These are phyloP conservation scores for Paracyclopina nana DNA, from an alignment of 1,140 invertebrate genomes.

Conservation along the genomic window DNA sequence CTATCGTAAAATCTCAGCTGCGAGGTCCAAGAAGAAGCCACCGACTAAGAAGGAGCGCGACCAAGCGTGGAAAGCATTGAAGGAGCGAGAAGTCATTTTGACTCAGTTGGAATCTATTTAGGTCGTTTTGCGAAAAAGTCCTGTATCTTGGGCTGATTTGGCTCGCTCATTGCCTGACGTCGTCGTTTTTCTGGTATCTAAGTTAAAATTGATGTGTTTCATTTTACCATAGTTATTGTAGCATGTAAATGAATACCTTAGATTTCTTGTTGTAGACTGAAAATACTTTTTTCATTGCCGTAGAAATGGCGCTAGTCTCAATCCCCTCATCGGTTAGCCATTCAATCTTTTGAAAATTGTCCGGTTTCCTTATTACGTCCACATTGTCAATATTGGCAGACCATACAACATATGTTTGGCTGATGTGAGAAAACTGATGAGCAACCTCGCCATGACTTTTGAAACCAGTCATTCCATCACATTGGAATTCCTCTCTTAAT, in stretches of 20 bases:
- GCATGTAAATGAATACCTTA: too few species aligned
- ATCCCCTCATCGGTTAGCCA: constrained; percentile 18
- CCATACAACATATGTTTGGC: constrained; percentile 20
- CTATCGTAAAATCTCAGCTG: constrained; percentile 48
- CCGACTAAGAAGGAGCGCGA: constrained; percentile 61
- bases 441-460: constrained; percentile 18
- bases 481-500: constrained; percentile 5
- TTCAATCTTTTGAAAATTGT: constrained; percentile 16
- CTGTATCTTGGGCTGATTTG: too few species aligned
- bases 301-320: constrained; percentile 18
- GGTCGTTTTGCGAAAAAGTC: background rate
- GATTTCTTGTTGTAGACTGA: too few species aligned
- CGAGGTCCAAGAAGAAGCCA: constrained; percentile 53
- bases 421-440: constrained; percentile 21
- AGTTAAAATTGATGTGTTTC: too few species aligned
- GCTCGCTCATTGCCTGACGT: too few species aligned
- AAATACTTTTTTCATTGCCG: constrained; percentile 21
- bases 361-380: background rate
- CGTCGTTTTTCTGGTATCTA: too few species aligned
- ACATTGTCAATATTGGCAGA: background rate
- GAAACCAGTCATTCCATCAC: background rate
- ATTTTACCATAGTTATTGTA: too few species aligned
- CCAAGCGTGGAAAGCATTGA: constrained; percentile 43
- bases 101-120: constrained; percentile 29
- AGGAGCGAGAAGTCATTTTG: constrained; percentile 38